Percentiles rank a stretch among this genome's conserved stretches.
Evolutionary conservation across 2,113 vertebrate genomes (phyloP).

Genomic region (Kryptolebias marmoratus): DNA sequence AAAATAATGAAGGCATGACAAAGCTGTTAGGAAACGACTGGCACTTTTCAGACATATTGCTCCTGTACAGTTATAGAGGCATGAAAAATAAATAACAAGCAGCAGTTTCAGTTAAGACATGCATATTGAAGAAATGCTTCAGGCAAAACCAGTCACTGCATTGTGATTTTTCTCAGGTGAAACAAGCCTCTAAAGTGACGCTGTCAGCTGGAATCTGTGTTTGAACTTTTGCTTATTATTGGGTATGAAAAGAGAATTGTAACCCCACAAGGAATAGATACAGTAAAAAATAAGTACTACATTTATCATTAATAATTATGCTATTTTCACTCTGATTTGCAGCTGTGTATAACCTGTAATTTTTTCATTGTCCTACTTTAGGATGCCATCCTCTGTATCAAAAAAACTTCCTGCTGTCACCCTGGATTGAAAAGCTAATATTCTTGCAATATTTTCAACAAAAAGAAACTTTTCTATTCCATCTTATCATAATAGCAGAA

Average conservation of each 20-base stretch:
- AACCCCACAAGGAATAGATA: background rate
- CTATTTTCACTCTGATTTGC: constrained; percentile 2
- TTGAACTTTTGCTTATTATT: constrained; percentile 10
- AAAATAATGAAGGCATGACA: constrained; percentile 46
- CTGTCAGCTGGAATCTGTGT: background rate
- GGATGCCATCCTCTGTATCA: background rate
- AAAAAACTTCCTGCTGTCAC: background rate
- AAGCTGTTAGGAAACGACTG: constrained; percentile 19
- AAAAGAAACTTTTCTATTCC: background rate
- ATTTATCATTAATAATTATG: background rate
- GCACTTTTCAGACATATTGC: constrained; percentile 24
- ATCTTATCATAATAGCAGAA: background rate
- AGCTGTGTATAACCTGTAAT: background rate
- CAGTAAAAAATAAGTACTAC: background rate
- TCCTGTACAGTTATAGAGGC: background rate
- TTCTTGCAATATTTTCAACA: background rate
- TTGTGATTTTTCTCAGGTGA: background rate
- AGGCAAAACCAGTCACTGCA: constrained; percentile 2
- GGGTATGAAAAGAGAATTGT: background rate
- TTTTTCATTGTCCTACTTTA: background rate
- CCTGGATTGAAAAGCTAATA: background rate
- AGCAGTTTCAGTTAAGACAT: constrained; percentile 21
- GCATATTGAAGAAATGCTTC: constrained; percentile 7
- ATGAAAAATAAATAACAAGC: constrained; percentile 16
- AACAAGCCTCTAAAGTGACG: constrained; percentile 1